Percentiles rank a stretch among this genome's conserved stretches.
These are phyloP conservation scores for Drosophila greeni DNA, from an alignment of 2,888 invertebrate species.

Conservation along the genomic window DNA sequence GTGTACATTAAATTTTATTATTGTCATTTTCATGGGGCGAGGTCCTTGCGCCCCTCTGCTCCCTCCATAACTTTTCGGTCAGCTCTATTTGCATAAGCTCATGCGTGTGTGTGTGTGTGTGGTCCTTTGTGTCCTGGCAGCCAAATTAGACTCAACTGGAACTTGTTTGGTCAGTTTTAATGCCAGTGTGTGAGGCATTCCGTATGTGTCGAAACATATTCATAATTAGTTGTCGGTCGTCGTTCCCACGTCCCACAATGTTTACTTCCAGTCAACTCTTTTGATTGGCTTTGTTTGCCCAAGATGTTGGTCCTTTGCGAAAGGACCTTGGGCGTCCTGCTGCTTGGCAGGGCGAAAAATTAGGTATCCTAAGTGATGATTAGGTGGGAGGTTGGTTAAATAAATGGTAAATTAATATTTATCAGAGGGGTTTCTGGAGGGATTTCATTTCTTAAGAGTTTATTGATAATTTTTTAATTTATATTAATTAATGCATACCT, in stretches of 20 bases:
- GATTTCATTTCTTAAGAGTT: not conserved
- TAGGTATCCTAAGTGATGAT: not conserved
- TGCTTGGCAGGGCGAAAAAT: not conserved
- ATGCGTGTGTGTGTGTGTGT: slow-evolving; percentile 26
- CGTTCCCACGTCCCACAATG: slow-evolving; percentile 5
- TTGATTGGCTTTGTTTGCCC: slow-evolving; percentile 31
- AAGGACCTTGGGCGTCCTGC: not conserved
- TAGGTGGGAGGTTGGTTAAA: not conserved
- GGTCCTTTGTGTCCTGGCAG: slow-evolving; percentile 37
- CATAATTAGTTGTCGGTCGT: slow-evolving; percentile 64
- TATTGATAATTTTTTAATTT: too few species aligned
- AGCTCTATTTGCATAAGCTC: slow-evolving; percentile 59
- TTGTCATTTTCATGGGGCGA: slow-evolving; percentile 68
- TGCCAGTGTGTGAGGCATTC: slow-evolving; percentile 56
- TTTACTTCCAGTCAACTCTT: slow-evolving; percentile 25
- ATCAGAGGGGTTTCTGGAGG: not conserved
- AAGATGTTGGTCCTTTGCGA: slow-evolving; percentile 28
- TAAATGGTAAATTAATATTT: not conserved
- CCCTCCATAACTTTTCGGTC: slow-evolving; percentile 56
- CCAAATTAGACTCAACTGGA: slow-evolving; percentile 67
- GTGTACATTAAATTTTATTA: slow-evolving; percentile 74
- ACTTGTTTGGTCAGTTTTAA: slow-evolving; percentile 73
- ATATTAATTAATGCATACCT: not conserved
- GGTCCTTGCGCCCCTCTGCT: slow-evolving; percentile 26
- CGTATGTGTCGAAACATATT: slow-evolving; percentile 65